Evolutionary conservation across 1,140 invertebrate species (phyloP), one percentile per base, ranked within the genome.

Genomic region (Meloidogyne chitwoodi): DNA sequence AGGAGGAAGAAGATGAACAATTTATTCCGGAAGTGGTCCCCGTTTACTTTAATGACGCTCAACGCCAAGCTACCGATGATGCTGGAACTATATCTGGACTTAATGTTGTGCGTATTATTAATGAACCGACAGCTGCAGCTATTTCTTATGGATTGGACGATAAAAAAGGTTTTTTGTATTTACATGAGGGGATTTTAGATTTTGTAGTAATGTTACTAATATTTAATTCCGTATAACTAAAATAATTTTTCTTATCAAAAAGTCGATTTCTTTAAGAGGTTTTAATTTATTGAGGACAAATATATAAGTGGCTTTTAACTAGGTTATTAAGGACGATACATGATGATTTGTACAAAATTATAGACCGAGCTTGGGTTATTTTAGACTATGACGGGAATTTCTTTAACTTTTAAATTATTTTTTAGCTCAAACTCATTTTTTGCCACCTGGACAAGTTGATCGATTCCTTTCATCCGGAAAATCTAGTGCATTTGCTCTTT

Each of bases 121-220:
- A 99, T 88, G 97, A 99, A 88, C 97, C 97, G n/a, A 99, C 96
- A 34, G 96, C 97, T 8, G 97, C 97, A 71, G 96, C 96, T 77
- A 98, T 99, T 89, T 97, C 97, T 77, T 99, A 99, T 85, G 97
- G 97, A 89, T 90, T 99, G 78, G 96, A 99, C 90, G 99, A 99
- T 89, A 97, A 95, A 88, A 95, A 97, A 77, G 85, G 84, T 86
- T 74, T 77, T 14, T 31, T 31, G 2, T 6, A 31, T 31, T 6
- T n/a, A n/a, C n/a, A n/a, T n/a, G n/a, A n/a, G n/a, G n/a, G n/a
- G n/a, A n/a, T n/a, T n/a, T n/a, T n/a, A n/a, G n/a, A n/a, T n/a
- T n/a, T n/a, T n/a, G n/a, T n/a, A n/a, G n/a, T n/a, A n/a, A n/a
- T n/a, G n/a, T n/a, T n/a, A n/a, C n/a, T n/a, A n/a, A n/a, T n/a